phyloP scores from a whole-genome alignment of 2,797 vertebrate genomes.

The Spinus olivaceus region DNA sequence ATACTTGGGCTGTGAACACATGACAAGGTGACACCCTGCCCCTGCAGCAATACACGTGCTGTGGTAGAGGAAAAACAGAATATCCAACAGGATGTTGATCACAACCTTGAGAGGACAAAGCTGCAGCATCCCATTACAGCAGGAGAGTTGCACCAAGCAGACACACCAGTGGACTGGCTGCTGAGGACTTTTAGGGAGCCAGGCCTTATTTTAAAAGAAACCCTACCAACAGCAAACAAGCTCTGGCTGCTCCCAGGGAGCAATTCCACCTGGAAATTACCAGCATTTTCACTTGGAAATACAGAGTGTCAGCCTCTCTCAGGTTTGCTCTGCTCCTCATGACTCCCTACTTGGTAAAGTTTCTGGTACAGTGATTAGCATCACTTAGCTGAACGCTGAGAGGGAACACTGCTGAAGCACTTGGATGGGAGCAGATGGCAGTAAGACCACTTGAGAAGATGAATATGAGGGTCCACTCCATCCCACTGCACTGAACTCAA shows the following conservation, averaged over 20 bases:
- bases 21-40: background rate
- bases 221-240: background rate
- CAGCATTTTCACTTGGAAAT: background rate
- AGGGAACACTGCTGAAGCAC: conserved; percentile 19
- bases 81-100: background rate
- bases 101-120: background rate
- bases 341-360: background rate
- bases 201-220: background rate
- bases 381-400: background rate
- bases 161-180: fast-evolving
- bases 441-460: conserved; percentile 36
- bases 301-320: background rate
- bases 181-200: background rate
- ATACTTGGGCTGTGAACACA: background rate
- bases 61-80: background rate
- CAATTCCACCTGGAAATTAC: background rate
- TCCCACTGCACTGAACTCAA: background rate
- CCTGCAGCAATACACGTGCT: fast-evolving
- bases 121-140: background rate
- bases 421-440: conserved; percentile 42
- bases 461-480: conserved; percentile 6
- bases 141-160: background rate
- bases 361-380: conserved; percentile 32
- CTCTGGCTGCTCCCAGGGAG: background rate
- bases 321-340: background rate